Conservation (phyloP, 1,140 invertebrate species). For the Ephestia elutella region DNA sequence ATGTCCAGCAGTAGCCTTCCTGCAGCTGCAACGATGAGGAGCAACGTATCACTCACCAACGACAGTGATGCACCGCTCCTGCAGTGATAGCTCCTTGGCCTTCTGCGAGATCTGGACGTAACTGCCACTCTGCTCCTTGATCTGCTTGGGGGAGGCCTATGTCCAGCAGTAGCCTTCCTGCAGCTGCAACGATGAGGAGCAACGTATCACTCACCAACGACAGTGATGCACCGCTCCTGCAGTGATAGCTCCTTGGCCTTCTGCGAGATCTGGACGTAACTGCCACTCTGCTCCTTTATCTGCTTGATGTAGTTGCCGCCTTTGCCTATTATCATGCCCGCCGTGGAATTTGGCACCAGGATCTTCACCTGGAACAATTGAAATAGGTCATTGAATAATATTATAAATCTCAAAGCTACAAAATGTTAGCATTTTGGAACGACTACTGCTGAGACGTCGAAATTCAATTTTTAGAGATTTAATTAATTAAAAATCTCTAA, state of each 20-base stretch:
- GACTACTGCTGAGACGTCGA: no score
- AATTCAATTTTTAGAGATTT: no score
- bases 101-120: constrained; percentile 99
- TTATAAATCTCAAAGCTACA: no score
- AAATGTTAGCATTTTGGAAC: no score
- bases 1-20: no score
- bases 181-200: no score
- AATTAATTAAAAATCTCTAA: no score
- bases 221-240: constrained; percentile 84
- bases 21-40: no score
- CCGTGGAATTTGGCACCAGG: constrained; percentile 97
- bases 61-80: constrained; percentile 82
- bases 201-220: no score
- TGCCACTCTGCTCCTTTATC: constrained; percentile 97
- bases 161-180: no score
- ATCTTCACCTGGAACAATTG: constrained; percentile 89
- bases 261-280: constrained; percentile 98
- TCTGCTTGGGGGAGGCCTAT: no score
- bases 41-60: no score
- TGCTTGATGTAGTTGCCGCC: constrained; percentile 98
- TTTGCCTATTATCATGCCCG: constrained; percentile 99
- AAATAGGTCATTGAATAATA: neutral
- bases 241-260: constrained; percentile 97
- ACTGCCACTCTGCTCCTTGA: constrained; percentile 97
- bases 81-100: constrained; percentile 95